These are phyloP conservation scores for Ischnura elegans DNA, from an alignment of 2,888 invertebrate species.

Conservation along the genomic window DNA sequence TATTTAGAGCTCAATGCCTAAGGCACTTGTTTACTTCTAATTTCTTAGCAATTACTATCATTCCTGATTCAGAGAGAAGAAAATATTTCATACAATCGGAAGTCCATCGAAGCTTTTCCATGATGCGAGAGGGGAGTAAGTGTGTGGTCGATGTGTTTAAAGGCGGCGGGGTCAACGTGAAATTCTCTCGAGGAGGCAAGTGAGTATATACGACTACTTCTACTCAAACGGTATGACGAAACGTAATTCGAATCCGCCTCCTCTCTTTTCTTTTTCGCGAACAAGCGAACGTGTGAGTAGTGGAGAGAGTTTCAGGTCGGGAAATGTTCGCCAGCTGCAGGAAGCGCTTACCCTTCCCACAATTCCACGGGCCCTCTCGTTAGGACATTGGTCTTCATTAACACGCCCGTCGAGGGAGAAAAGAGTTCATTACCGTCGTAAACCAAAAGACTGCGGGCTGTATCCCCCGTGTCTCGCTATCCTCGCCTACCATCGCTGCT, in stretches of 20 bases:
- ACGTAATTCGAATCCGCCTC: background rate
- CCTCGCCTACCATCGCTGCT: background rate
- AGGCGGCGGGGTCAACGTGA: no score
- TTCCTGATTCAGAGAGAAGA: no score
- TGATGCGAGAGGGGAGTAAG: no score
- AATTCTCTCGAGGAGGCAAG: no score
- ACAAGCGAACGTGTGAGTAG: background rate
- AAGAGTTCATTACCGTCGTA: conserved; percentile 53
- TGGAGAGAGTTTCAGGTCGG: background rate
- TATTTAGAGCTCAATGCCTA: no score
- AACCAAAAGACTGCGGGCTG: conserved; percentile 50
- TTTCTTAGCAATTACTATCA: no score
- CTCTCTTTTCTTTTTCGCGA: background rate
- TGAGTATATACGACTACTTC: no score
- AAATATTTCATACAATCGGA: no score
- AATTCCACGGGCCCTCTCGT: conserved; percentile 22
- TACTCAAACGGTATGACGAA: background rate
- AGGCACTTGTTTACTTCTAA: no score
- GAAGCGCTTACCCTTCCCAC: background rate
- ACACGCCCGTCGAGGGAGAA: background rate
- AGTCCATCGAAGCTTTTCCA: no score
- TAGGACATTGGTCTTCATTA: conserved; percentile 61
- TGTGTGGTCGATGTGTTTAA: no score
- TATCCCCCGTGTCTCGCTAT: background rate
- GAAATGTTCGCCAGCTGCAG: background rate